These are phyloP conservation scores for Herminia tarsipennalis DNA, from an alignment of 2,888 invertebrate genomes.

Conservation along the genomic window DNA sequence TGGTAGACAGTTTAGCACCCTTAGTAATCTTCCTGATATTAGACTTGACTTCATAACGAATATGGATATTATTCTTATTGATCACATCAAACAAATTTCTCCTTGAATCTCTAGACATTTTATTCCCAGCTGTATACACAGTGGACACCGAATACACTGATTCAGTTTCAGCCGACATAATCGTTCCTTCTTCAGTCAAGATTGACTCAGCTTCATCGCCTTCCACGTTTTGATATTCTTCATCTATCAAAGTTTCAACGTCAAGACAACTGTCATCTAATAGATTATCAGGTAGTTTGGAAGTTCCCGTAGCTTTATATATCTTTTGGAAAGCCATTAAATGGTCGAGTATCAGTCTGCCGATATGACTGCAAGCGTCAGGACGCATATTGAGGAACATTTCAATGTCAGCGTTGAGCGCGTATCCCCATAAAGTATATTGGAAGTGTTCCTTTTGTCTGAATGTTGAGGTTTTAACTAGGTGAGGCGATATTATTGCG, in stretches of 20 bases:
- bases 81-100: conserved; percentile 79
- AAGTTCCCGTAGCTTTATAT: conserved; percentile 66
- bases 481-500: conserved; percentile 81
- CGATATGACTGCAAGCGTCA: conserved; percentile 84
- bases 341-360: conserved; percentile 83
- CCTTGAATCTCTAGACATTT: conserved; percentile 69
- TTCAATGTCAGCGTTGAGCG: conserved; percentile 84
- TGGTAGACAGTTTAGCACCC: conserved; percentile 78
- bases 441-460: conserved; percentile 82
- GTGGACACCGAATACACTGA: conserved; percentile 76
- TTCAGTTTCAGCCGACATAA: conserved; percentile 73
- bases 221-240: conserved; percentile 79
- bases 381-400: conserved; percentile 86
- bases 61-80: conserved; percentile 71
- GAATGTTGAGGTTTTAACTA: conserved; percentile 78
- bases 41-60: conserved; percentile 71
- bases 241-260: conserved; percentile 75
- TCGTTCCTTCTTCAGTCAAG: conserved; percentile 73
- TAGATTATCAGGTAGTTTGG: conserved; percentile 63
- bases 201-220: conserved; percentile 73
- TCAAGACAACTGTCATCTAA: conserved; percentile 73
- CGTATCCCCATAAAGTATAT: conserved; percentile 85
- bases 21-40: conserved; percentile 78
- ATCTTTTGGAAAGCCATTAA: conserved; percentile 82
- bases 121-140: conserved; percentile 68